phyloP scores from a whole-genome alignment of 2,888 invertebrate genomes.

The Leuctra nigra region DNA sequence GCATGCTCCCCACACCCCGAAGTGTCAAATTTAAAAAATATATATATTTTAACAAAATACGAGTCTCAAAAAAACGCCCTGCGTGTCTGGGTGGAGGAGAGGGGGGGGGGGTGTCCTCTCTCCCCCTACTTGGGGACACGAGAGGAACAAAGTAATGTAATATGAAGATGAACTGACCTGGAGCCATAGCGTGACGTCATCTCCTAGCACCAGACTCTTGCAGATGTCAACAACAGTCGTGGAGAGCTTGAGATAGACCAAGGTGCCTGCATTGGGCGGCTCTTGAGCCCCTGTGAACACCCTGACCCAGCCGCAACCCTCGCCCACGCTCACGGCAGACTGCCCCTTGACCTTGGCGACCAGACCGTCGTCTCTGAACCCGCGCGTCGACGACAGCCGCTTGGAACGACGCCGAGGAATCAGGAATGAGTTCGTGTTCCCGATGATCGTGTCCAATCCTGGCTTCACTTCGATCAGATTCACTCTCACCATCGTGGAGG shows the following conservation, averaged over 20 bases:
- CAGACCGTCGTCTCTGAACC: slow-evolving; percentile 23
- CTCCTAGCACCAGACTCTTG: slow-evolving; percentile 44
- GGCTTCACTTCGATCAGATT: slow-evolving; percentile 28
- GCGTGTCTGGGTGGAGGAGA: no score
- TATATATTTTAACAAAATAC: no score
- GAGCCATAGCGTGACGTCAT: slow-evolving; percentile 46
- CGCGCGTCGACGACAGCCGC: slow-evolving; percentile 38
- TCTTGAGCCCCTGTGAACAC: slow-evolving; percentile 51
- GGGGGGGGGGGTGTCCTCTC: no score
- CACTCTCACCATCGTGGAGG: slow-evolving; percentile 33
- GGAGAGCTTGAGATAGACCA: slow-evolving; percentile 50
- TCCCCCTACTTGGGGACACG: no score
- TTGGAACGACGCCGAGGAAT: slow-evolving; percentile 34
- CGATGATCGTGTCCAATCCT: slow-evolving; percentile 1
- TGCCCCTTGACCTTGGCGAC: slow-evolving; percentile 13
- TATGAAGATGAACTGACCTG: no score
- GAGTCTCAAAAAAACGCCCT: no score
- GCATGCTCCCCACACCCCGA: no score
- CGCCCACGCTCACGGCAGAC: slow-evolving; percentile 41
- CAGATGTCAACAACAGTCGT: slow-evolving; percentile 47
- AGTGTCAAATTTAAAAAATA: no score
- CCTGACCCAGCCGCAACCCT: slow-evolving; percentile 53
- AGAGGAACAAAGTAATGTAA: no score
- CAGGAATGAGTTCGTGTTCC: slow-evolving; percentile 19
- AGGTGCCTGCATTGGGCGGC: slow-evolving; percentile 47